phyloP scores from a whole-genome alignment of 2,113 vertebrate genomes.

The Panthera leo region DNA sequence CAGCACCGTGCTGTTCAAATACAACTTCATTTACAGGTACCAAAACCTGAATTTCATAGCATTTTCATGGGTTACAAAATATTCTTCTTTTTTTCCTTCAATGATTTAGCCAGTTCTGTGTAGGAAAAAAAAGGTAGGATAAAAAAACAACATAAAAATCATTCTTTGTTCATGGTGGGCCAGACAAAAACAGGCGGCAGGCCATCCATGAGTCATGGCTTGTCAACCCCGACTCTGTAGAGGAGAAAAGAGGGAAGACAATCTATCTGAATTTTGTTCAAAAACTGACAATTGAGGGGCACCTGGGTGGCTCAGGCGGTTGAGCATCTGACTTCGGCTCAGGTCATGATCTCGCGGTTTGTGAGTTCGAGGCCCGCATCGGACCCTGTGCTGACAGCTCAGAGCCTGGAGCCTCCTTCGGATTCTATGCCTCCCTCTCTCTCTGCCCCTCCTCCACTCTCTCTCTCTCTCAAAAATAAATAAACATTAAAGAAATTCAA shows the following conservation, averaged over 20 bases:
- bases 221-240: not conserved
- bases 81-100: not conserved
- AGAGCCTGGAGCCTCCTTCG: no score
- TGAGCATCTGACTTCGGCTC: no score
- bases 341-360: no score
- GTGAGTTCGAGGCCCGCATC: no score
- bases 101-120: not conserved
- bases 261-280: not conserved
- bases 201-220: not conserved
- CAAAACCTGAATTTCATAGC: not conserved
- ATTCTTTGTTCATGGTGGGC: not conserved
- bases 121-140: not conserved
- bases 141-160: not conserved
- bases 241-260: not conserved
- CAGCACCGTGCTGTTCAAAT: not conserved
- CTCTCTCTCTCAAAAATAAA: no score
- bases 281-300: not conserved
- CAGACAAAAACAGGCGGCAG: not conserved
- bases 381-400: no score
- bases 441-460: no score
- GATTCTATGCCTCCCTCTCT: no score
- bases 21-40: not conserved
- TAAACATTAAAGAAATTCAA: not conserved
- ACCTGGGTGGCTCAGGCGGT: no score
- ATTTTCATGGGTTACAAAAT: not conserved